Conservation (phyloP, 2,113 vertebrate genomes). For the Percina caprodes region DNA sequence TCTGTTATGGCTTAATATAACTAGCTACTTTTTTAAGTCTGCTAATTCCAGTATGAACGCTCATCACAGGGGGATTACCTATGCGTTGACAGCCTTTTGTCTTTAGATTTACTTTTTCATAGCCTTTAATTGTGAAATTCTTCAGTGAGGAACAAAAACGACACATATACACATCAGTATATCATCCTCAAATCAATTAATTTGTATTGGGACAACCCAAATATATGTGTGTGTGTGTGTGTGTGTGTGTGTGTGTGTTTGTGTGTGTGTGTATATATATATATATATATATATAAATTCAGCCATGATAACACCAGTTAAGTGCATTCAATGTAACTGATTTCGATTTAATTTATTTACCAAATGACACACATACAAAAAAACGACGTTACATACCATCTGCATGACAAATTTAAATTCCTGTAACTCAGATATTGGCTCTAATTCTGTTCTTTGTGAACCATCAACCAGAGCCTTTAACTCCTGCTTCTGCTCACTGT, state of each 20-base stretch:
- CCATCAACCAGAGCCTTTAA: neutral
- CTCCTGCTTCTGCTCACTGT: neutral
- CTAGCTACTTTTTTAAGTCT: neutral
- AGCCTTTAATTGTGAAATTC: neutral
- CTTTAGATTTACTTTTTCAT: neutral
- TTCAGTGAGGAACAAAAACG: neutral
- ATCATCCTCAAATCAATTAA: neutral
- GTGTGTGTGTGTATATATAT: no score
- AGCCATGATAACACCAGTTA: neutral
- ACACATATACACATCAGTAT: neutral
- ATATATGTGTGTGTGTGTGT: no score
- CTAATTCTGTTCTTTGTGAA: neutral
- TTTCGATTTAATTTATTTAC: neutral
- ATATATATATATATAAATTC: no score
- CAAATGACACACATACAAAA: neutral
- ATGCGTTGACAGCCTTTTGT: neutral
- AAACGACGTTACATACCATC: neutral
- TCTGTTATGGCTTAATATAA: constrained; percentile 9
- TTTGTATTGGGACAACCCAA: neutral
- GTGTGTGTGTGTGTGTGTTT: no score
- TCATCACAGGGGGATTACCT: neutral
- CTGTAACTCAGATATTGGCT: constrained; percentile 7
- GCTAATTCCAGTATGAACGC: neutral
- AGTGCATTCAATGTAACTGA: neutral
- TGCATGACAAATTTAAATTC: constrained; percentile 6